Percentiles rank a stretch among this genome's conserved stretches.
These are phyloP conservation scores for Eupithecia subfuscata DNA, from an alignment of 2,888 invertebrate species.

Conservation along the genomic window DNA sequence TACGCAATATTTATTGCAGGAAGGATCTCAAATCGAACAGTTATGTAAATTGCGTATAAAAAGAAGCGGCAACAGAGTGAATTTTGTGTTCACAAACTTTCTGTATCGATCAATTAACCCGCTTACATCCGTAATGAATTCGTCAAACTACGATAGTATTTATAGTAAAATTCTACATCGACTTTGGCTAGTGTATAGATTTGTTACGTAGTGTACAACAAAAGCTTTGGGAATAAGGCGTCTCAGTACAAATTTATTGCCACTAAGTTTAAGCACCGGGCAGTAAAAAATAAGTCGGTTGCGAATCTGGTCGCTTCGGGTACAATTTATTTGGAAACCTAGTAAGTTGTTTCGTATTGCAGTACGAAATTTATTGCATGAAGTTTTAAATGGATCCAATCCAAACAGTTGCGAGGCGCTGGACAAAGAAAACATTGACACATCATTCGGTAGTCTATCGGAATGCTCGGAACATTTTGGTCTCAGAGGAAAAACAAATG, in stretches of 20 bases:
- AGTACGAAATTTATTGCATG: conserved; percentile 9
- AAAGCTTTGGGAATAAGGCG: conserved; percentile 48
- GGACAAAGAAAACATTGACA: background rate
- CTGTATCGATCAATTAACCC: too few relatives aligned
- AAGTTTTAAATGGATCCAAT: conserved; percentile 10
- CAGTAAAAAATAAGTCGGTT: conserved; percentile 57
- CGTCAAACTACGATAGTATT: too few relatives aligned
- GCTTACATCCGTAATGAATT: too few relatives aligned
- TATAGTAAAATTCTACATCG: background rate
- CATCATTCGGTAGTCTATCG: background rate
- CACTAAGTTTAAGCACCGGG: conserved; percentile 38
- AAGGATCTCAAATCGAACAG: too few relatives aligned
- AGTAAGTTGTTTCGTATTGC: conserved; percentile 19
- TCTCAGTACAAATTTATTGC: conserved; percentile 59
- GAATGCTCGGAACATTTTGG: background rate
- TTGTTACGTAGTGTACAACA: background rate
- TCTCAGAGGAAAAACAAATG: background rate
- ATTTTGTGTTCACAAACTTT: too few relatives aligned
- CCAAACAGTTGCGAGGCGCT: background rate
- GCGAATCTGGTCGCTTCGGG: conserved; percentile 46
- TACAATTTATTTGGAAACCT: conserved; percentile 51
- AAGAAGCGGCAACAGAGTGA: too few relatives aligned
- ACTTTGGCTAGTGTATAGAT: background rate
- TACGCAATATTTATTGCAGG: too few relatives aligned
- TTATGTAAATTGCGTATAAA: too few relatives aligned